A percentile compares a stretch with the other conserved stretches of the same genome.
Evolutionary conservation across 2,888 invertebrate species (phyloP).

Genomic region (Meganola albula): DNA sequence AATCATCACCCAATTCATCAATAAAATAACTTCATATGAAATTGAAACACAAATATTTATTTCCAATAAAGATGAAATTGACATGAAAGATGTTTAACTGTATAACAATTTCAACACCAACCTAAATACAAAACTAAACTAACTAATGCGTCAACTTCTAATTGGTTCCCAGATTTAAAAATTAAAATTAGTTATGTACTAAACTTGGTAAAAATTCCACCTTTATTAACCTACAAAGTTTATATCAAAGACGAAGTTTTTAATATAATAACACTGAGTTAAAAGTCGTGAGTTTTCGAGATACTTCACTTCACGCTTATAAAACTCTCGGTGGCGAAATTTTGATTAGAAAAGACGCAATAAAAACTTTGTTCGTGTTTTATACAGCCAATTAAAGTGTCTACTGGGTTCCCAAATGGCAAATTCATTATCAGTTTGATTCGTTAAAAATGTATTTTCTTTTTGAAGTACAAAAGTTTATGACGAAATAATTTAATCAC

Average conservation of each 20-base stretch:
- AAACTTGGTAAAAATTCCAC: constrained; percentile 9
- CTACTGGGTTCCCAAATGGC: constrained; percentile 33
- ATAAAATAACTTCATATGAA: too few relatives aligned
- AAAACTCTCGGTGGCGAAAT: constrained; percentile 42
- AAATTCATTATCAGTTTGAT: constrained; percentile 44
- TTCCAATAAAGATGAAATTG: too few relatives aligned
- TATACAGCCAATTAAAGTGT: constrained; percentile 49
- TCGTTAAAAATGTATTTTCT: constrained; percentile 32
- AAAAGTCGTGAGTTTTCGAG: constrained; percentile 43
- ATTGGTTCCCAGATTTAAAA: too few relatives aligned
- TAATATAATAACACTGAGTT: constrained; percentile 36
- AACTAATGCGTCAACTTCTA: too few relatives aligned
- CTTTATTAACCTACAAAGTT: constrained; percentile 35
- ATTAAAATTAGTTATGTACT: not conserved
- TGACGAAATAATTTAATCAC: constrained; percentile 19
- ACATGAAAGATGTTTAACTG: too few relatives aligned
- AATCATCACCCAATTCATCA: too few relatives aligned
- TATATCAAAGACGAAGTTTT: constrained; percentile 43
- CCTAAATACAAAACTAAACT: too few relatives aligned
- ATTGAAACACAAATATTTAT: too few relatives aligned
- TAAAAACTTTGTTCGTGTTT: constrained; percentile 44
- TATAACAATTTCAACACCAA: too few relatives aligned
- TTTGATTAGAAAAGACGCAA: constrained; percentile 53
- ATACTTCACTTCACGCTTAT: constrained; percentile 34
- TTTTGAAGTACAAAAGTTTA: constrained; percentile 18